Base-by-base conservation (phyloP, 2,797 vertebrate genomes). In the Pyrocephalus nanus region DNA sequence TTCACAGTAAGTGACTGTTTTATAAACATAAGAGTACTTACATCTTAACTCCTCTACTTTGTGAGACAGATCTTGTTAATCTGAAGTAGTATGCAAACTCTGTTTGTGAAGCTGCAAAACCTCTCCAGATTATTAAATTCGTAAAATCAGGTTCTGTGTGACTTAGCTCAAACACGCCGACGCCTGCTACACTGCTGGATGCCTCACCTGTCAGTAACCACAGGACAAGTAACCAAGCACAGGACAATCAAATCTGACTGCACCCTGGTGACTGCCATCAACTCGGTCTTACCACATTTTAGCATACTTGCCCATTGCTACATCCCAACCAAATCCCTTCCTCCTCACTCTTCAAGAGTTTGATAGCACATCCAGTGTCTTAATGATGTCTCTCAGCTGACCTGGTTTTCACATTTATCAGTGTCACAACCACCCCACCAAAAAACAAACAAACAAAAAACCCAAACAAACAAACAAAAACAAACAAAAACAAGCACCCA, bases 11-110 rank as follows among this genome's bases (percentile, higher is more conserved):
- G 20, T 26, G 38, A 54, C 13, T 70, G 78, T 61, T 77, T 54
- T 6, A 88, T 76, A 96, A 93, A 94, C 57, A 84, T 13, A 79
- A 79, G 53, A 95, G 76, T 57, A 82, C 93, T 95, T 85, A 65
- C 40, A 82, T 34, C 70, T 89, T 93, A 93, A 87, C 76, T 6
- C 47, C 64, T 32, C 34, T 55, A 40, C 69, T 92, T 77, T 69
- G 67, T 74, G 58, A 82, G 47, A 86, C 12, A 47, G 70, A 74
- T 64, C 38, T 88, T 21, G 10, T 90, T 74, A 71, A 95, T 87
- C 57, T 69, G 42, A 92, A 84, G 30, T 50, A 88, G 53, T 22
- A 90, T 22, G 48, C 67, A 87, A 90, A 81, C 34, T 76, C 66
- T 64, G 85, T 80, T 61, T 86, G 48, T 76, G 67, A 42, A 5